Conservation (phyloP, 2,113 vertebrate genomes). For the Gadus chalcogrammus region DNA sequence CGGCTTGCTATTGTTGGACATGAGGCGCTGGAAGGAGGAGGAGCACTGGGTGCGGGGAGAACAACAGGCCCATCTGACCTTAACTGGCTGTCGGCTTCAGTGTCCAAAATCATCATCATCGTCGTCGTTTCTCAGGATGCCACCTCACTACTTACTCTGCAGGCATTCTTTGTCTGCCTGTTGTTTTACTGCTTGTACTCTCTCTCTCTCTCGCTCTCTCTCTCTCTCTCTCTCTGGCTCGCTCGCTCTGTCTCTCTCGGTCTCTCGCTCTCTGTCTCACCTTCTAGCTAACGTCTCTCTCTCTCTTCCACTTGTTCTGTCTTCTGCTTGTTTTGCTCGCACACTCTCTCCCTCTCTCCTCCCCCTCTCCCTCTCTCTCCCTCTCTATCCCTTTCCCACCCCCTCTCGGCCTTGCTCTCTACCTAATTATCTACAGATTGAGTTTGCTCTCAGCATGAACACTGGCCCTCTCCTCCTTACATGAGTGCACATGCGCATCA, state of each 20-base stretch:
- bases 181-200: neutral
- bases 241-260: neutral
- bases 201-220: slow-evolving; percentile 14
- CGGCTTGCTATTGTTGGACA: slow-evolving; percentile 5
- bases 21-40: neutral
- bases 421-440: no score
- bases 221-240: slow-evolving; percentile 3
- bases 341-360: neutral
- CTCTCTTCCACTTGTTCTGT: slow-evolving; percentile 12
- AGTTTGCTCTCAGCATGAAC: no score
- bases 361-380: slow-evolving; percentile 2
- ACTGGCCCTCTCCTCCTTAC: no score
- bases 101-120: neutral
- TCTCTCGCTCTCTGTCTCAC: slow-evolving; percentile 5
- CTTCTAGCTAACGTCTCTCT: neutral
- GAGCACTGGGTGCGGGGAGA: neutral
- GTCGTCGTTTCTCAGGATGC: neutral
- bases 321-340: neutral
- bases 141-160: neutral
- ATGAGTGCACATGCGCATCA: slow-evolving; percentile 13
- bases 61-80: neutral
- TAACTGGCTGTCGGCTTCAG: neutral
- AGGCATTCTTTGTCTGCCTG: slow-evolving; percentile 1
- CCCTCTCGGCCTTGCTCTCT: neutral
- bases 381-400: slow-evolving; percentile 1